Percentiles rank a stretch among this genome's conserved stretches.
phyloP scores from a whole-genome alignment of 1,140 invertebrate species.

The Listronotus bonariensis region DNA sequence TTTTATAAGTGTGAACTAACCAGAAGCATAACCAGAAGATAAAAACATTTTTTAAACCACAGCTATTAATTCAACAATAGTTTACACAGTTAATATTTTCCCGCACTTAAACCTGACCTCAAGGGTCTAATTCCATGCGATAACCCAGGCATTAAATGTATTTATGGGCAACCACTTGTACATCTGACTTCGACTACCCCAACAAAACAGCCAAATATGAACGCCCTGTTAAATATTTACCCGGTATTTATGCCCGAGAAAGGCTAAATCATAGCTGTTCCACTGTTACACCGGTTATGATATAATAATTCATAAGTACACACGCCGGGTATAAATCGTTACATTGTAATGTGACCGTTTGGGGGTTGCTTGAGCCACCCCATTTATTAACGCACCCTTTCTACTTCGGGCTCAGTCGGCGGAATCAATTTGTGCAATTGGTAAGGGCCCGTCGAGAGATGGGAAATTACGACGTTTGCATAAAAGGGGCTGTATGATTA shows the following conservation, averaged over 20 bases:
- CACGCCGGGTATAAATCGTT: conserved; percentile 42
- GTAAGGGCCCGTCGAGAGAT: conserved; percentile 45
- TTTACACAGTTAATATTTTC: no score
- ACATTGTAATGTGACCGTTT: conserved; percentile 43
- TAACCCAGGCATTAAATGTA: conserved; percentile 51
- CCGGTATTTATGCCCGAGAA: not conserved
- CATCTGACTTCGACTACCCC: conserved; percentile 54
- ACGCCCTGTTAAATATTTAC: conserved; percentile 22
- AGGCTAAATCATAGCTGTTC: conserved; percentile 11
- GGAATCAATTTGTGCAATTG: conserved; percentile 53
- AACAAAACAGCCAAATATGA: conserved; percentile 28
- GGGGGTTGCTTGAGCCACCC: conserved; percentile 35
- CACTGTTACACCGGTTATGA: conserved; percentile 51
- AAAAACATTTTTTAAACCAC: no score
- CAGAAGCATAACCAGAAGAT: no score
- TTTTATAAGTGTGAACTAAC: no score
- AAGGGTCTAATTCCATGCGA: conserved; percentile 42
- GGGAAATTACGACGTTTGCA: conserved; percentile 50
- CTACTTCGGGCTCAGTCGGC: conserved; percentile 30
- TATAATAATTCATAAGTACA: conserved; percentile 57
- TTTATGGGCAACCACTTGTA: conserved; percentile 54
- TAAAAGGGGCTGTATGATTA: conserved; percentile 48
- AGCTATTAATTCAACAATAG: no score
- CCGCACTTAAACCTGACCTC: conserved; percentile 5
- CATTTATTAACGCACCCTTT: conserved; percentile 45